A percentile compares a stretch with the other conserved stretches of the same genome.
phyloP scores from a whole-genome alignment of 64 coral and sea anemone species.

The Dendronephthya gigantea region DNA sequence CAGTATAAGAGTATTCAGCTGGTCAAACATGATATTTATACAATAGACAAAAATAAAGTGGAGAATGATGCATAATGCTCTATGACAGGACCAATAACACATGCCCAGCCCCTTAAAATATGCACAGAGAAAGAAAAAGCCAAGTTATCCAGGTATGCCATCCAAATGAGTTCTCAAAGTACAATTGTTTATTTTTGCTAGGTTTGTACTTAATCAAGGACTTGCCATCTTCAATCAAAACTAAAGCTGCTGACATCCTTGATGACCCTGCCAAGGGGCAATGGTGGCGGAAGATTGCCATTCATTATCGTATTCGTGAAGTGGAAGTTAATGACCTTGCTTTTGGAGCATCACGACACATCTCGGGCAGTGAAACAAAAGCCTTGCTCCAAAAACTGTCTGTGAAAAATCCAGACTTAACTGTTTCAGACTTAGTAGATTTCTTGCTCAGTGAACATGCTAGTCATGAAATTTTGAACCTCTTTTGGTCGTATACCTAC shows the following conservation, averaged over 20 bases:
- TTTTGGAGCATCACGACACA: neutral
- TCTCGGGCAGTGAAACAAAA: neutral
- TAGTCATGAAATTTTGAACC: neutral
- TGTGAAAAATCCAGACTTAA: neutral
- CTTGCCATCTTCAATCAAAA: neutral
- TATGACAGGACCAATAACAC: too few species aligned
- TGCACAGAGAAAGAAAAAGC: too few species aligned
- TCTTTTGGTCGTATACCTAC: neutral
- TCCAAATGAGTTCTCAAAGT: too few species aligned
- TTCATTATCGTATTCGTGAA: neutral
- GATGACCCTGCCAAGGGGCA: slow-evolving; percentile 11
- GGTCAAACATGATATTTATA: too few species aligned
- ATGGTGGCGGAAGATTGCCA: neutral
- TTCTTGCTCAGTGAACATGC: neutral
- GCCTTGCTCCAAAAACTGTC: neutral
- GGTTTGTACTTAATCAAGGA: neutral
- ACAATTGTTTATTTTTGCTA: neutral
- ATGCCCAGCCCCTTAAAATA: too few species aligned
- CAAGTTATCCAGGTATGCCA: too few species aligned
- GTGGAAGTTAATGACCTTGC: neutral
- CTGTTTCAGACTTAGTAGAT: neutral
- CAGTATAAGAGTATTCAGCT: too few species aligned
- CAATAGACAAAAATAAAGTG: too few species aligned
- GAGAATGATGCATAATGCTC: too few species aligned
- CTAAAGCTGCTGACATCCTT: neutral